These are phyloP conservation scores for Serinus canaria DNA, from an alignment of 2,113 vertebrate species.

Conservation along the genomic window DNA sequence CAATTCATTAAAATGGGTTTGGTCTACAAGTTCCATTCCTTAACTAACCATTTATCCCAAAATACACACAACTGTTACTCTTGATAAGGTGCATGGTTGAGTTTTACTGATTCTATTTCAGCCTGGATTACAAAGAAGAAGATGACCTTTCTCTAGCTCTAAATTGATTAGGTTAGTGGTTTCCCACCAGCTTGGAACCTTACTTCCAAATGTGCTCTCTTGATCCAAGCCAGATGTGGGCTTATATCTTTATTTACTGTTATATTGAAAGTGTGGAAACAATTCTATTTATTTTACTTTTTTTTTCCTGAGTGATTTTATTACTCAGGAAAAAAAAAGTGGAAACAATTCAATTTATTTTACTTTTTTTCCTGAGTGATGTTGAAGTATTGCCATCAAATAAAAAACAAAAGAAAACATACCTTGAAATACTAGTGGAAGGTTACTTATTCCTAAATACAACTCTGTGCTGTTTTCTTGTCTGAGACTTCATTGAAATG, in stretches of 20 bases:
- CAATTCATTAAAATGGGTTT: background rate
- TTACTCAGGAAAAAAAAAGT: too few species aligned
- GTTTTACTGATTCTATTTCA: background rate
- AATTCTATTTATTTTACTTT: background rate
- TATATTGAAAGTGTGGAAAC: background rate
- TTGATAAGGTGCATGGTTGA: background rate
- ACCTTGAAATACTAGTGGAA: background rate
- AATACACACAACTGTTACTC: background rate
- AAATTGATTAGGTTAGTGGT: background rate
- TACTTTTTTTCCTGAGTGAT: background rate
- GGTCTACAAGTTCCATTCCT: background rate
- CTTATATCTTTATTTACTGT: background rate
- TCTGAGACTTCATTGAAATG: background rate
- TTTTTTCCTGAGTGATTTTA: background rate
- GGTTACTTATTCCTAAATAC: background rate
- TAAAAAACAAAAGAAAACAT: background rate
- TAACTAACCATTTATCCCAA: background rate
- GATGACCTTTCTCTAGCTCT: background rate
- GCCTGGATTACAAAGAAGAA: background rate
- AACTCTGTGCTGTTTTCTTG: background rate
- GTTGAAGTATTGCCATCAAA: background rate
- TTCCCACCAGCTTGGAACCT: background rate
- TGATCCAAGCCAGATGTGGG: background rate
- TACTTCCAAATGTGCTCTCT: background rate
- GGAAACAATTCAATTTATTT: background rate